Percentiles rank a stretch among this genome's conserved stretches.
phyloP scores from a whole-genome alignment of 2,797 vertebrate species.

The Ambastaia sidthimunki region DNA sequence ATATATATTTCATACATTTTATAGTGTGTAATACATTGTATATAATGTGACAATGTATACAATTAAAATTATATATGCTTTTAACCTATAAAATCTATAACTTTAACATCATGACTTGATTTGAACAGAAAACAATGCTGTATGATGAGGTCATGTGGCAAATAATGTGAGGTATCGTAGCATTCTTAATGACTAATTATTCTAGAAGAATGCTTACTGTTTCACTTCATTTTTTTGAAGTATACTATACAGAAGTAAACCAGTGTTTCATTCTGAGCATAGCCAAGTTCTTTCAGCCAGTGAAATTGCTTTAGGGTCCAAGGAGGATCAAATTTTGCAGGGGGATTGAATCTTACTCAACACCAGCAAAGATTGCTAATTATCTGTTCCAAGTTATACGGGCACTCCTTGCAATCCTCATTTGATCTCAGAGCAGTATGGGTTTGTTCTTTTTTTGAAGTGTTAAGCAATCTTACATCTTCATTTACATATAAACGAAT shows the following conservation, averaged over 20 bases:
- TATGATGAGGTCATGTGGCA: no score
- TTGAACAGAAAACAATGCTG: no score
- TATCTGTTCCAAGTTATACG: constrained; percentile 9
- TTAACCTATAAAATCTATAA: no score
- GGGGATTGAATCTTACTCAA: neutral
- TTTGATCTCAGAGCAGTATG: constrained; percentile 19
- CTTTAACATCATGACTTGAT: no score
- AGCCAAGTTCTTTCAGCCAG: neutral
- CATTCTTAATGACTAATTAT: no score
- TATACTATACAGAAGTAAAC: neutral
- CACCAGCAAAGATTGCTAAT: neutral
- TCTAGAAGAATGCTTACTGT: no score
- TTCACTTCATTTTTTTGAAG: neutral
- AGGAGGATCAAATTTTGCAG: neutral
- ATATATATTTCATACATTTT: no score
- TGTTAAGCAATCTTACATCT: constrained; percentile 6
- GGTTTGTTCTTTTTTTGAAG: neutral
- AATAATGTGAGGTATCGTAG: no score
- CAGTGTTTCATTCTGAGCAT: neutral
- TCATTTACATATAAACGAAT: constrained; percentile 31
- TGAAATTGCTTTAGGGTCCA: neutral
- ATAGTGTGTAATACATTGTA: no score
- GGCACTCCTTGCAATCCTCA: neutral
- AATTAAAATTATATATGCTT: no score
- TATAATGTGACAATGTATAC: no score